Conservation (phyloP, 2,113 vertebrate genomes). For the Neolamprologus tretocephalus region DNA sequence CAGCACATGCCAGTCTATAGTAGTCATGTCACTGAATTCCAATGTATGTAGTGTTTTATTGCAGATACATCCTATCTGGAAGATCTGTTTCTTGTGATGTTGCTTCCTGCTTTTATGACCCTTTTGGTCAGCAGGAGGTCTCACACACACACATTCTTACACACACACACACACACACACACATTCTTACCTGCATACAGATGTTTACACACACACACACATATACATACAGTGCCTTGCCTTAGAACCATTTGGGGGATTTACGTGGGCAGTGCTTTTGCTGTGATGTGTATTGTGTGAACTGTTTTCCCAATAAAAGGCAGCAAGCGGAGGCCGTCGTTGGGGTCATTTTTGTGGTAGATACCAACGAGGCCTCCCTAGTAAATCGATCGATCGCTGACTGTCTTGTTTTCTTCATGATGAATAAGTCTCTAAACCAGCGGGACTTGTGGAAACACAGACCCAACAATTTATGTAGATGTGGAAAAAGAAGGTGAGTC, state of each 20-base stretch:
- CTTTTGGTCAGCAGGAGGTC: background rate
- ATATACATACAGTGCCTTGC: background rate
- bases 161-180: no score
- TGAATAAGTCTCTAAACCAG: background rate
- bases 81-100: background rate
- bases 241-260: background rate
- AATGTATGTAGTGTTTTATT: background rate
- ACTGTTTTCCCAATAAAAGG: background rate
- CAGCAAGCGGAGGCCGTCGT: background rate
- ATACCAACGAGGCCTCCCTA: background rate
- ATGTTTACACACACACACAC: background rate
- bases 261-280: background rate
- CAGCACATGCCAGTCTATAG: conserved; percentile 5
- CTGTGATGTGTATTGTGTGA: background rate
- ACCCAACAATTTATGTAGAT: background rate
- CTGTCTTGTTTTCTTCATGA: background rate
- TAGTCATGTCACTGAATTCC: background rate
- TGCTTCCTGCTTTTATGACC: background rate
- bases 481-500: background rate
- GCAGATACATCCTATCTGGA: background rate
- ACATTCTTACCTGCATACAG: no score
- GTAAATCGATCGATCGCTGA: background rate
- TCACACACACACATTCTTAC: background rate
- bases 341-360: background rate
- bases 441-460: background rate